Base-by-base conservation (phyloP, 37 sponge, comb jelly and placozoan species). In the Agelas oroides region DNA sequence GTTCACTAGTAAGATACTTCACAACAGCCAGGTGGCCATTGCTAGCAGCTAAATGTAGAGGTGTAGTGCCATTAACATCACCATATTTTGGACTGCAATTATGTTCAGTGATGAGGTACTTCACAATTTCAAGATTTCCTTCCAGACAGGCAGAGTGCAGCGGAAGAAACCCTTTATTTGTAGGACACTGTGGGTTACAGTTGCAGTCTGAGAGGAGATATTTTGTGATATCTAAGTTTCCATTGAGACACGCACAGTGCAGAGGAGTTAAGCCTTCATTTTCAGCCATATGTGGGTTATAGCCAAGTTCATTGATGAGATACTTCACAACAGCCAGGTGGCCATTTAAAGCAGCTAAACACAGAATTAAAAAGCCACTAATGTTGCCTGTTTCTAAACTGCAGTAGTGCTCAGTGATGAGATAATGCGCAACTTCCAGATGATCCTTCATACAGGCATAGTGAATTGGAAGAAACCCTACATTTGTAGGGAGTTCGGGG, bases 141-240 rank as follows among this genome's bases (percentile, higher is more conserved):
- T 46, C 57, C 67, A 75, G 76, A 33, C 84, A 84, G n/a, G 84
- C 76, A 0, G 67, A 64, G 55, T 84, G 84, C 40, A 84, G 56
- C 16, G 84, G 46, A 12, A n/a, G n/a, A n/a, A n/a, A n/a, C n/a
- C n/a, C n/a, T n/a, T n/a, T 33, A 69, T 46, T 46, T 46, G 46
- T 12, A 46, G 3, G 46, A 8, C 46, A 46, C 6, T 46, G 46
- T 8, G 46, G 46, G 46, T 46, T 46, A 8, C 46, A 46, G 46
- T 46, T 46, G 46, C 46, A 46, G 8, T 46, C 6, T 12, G 46
- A 46, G 46, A 46, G 46, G 59, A 80, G 81, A 32, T 37, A 80
- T 38, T 13, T n/a, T 5, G 55, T 58, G 0, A 67, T 30, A 5
- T n/a, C 11, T 34, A 80, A 70, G 19, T 69, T 56, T 1, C 81